Base-by-base conservation (phyloP, 2,113 vertebrate genomes). In the Heterotilapia buettikoferi region DNA sequence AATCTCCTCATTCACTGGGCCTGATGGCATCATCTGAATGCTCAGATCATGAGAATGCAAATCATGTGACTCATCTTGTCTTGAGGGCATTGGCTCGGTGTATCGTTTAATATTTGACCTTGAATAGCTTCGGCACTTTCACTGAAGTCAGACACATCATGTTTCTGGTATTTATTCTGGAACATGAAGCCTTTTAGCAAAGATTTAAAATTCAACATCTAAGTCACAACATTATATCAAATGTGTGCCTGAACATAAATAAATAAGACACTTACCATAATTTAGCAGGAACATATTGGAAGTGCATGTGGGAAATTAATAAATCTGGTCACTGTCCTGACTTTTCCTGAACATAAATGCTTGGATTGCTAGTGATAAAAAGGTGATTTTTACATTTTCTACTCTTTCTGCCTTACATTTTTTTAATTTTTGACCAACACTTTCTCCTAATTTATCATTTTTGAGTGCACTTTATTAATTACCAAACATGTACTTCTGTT, bases 111-210 rank as follows among this genome's bases (percentile, higher is more conserved):
- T 36, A 56, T 76, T 76, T 76, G 71, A 47, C 29, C 13, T 6
- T 38, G 31, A 80, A 18, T 40, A 31, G 4, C 9, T 38, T 80
- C 5, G 0, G 76, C 29, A 14, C 19, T 31, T 54, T 53, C 78
- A 80, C 12, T 16, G 9, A 19, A 11, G 24, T 5, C 24, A 24
- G 52, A 40, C 6, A 80, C 33, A 24, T 56, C 33, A 56, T 5
- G 79, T 56, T 40, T 10, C 13, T 54, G 50, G 31, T 80, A 40
- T 56, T 80, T 54, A 45, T 80, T 56, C 78, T 81, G 4, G 78
- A 53, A 13, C 10, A 54, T 0, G 3, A 4, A 80, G n/a, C 13
- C 40, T 29, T 76, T 45, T 29, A 47, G 14, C 9, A 29, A 47
- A 76, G 24, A 47, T 47, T 76, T 29, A 29, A 76, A 76, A 2